A percentile compares a stretch with the other conserved stretches of the same genome.
phyloP scores from a whole-genome alignment of 2,888 invertebrate genomes.

The Mythimna lalbum region DNA sequence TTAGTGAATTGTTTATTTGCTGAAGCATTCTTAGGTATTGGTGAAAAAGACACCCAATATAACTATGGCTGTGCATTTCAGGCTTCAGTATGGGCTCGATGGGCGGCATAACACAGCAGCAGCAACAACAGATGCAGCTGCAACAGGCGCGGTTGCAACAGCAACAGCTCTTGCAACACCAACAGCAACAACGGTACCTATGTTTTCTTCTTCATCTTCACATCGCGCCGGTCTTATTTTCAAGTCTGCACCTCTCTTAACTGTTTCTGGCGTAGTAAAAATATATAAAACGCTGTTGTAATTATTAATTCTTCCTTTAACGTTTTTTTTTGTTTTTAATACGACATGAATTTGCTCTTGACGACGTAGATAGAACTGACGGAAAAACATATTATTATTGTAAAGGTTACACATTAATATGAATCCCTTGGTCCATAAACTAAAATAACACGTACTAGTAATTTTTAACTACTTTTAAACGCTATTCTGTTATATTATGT shows the following conservation, averaged over 20 bases:
- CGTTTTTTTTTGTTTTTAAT: not conserved
- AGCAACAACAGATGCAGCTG: slow-evolving; percentile 91
- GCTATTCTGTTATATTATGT: not conserved
- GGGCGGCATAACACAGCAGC: slow-evolving; percentile 84
- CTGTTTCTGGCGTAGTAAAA: not conserved
- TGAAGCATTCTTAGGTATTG: not conserved
- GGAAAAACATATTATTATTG: slow-evolving; percentile 8
- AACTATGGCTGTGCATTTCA: slow-evolving; percentile 45
- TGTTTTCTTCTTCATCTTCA: not conserved
- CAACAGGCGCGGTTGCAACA: slow-evolving; percentile 90
- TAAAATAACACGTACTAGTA: too few species aligned
- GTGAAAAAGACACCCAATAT: not conserved
- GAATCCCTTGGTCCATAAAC: too few species aligned
- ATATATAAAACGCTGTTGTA: not conserved
- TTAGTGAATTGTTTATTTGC: too few species aligned
- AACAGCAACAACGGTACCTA: slow-evolving; percentile 74
- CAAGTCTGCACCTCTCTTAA: not conserved
- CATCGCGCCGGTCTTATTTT: too few species aligned
- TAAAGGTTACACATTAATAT: too few species aligned
- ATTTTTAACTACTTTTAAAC: slow-evolving; percentile 1
- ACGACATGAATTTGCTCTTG: not conserved
- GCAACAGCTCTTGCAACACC: slow-evolving; percentile 92
- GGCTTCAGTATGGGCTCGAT: slow-evolving; percentile 82
- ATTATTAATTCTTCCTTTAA: not conserved
- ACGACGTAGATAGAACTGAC: not conserved